Base-by-base conservation (phyloP, 2,797 vertebrate species). In the Nannoperca australis region DNA sequence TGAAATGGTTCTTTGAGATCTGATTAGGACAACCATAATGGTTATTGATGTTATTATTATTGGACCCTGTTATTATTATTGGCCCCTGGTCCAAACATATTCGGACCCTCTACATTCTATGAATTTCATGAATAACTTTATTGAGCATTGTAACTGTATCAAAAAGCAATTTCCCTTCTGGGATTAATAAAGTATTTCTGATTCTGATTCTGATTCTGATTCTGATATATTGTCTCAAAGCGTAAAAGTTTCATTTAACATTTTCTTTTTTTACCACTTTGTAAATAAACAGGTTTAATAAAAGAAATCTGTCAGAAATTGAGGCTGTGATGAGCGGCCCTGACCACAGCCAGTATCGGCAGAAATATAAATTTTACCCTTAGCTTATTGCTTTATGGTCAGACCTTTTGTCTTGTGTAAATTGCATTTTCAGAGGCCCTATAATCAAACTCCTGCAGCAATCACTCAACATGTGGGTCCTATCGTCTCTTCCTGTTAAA, bases 371-470 rank as follows among this genome's bases (percentile, higher is more conserved):
- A 27, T 64, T 55, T 70, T 13, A 49, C 7, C 49, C 27, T 8
- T 42, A 36, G 2, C 42, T 74, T 45, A 45, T 34, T 62, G 32
- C 61, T 60, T 32, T 50, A 44, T 42, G 58, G 50, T 59, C 53
- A 64, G 18, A 56, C 15, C 1, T 20, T 30, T 51, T 30, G 24
- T 40, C 18, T 5, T 2, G 9, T 70, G 27, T n/a, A 56, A 66
- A 55, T 17, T 45, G 45, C 38, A 76, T 60, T 62, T 72, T 66
- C 32, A 76, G 40, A 50, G 20, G 11, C 4, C n/a, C 24, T 54
- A 7, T 40, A 65, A 59, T 78, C 36, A 67, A 30, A 63, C 12
- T 49, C 50, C 64, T 47, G 1, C 65, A n/a, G 50, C 44, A 18
- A 22, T 58, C 32, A 17, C 42, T 20, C 32, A 24, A 61, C 20